Base-by-base conservation (phyloP, 2,888 invertebrate genomes). In the Tipula confusa region DNA sequence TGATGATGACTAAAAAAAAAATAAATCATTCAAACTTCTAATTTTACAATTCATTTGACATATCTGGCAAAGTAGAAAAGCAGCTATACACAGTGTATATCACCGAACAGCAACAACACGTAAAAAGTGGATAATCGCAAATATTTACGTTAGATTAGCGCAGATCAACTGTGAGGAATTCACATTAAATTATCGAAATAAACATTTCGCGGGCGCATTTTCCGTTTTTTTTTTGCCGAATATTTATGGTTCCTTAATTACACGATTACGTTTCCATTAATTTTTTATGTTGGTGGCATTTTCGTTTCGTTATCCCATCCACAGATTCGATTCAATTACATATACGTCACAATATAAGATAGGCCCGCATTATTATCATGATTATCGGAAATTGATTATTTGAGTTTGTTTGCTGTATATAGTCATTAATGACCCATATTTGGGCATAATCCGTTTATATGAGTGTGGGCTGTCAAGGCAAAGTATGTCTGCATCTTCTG, bases 11-110 rank as follows among this genome's bases (percentile, higher is more conserved):
- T 24, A 24, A 64, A 7, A 64, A 24, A 24, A 64, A 64, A 64
- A 18, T 48, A 64, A 64, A 64, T 64, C 64, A 64, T 64, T 64
- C 64, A 64, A 24, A 64, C 64, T 64, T 64, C 64, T 64, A 64
- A 64, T 64, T 64, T 64, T 64, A 64, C 64, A 64, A 64, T 24
- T 64, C 64, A 64, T 64, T 64, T 64, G 24, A 64, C 64, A 64
- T 24, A 64, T 64, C 64, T n/a, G 6, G 43, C 43, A 43, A 43
- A 43, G 43, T 43, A 43, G 43, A 43, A 43, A 43, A 43, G 43
- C 43, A 43, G 43, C 43, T 43, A n/a, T 11, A 64, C 48, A 18
- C 15, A 18, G 6, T 48, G 48, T 18, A 4, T 15, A 48, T 15
- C 9, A 38, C 31, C 31, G n/a, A 43, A n/a, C 43, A n/a, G 15